Evolutionary conservation across 2,888 invertebrate genomes (phyloP).

Genomic region (Dorcus parallelipipedus): DNA sequence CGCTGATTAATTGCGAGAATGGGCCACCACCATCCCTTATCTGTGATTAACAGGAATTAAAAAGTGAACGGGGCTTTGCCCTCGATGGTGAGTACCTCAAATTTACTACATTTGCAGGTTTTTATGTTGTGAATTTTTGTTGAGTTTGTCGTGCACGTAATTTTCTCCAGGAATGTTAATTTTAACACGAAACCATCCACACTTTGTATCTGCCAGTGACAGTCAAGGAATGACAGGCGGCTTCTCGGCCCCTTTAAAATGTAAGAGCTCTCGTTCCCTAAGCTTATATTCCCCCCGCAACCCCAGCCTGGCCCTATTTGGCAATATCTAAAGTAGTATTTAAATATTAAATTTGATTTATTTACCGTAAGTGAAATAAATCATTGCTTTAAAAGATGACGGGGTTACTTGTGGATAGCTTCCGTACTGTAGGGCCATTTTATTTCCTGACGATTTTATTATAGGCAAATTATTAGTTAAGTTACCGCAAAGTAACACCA

Average conservation of each 20-base stretch:
- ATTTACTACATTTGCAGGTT: conserved; percentile 67
- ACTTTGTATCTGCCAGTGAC: conserved; percentile 68
- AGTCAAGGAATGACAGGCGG: conserved; percentile 67
- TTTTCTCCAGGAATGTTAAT: conserved; percentile 56
- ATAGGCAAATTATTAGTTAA: conserved; percentile 53
- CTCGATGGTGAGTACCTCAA: conserved; percentile 55
- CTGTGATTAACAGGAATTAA: neutral
- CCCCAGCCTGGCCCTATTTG: conserved; percentile 52
- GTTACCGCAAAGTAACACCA: conserved; percentile 66
- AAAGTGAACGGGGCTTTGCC: too few species aligned
- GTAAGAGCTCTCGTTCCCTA: conserved; percentile 16
- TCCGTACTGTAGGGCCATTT: conserved; percentile 52
- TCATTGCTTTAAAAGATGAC: conserved; percentile 58
- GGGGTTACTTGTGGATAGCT: conserved; percentile 34
- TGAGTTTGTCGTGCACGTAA: conserved; percentile 43
- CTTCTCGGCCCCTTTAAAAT: conserved; percentile 44
- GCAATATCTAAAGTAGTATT: conserved; percentile 11
- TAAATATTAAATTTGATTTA: neutral
- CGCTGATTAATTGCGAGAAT: conserved; percentile 62
- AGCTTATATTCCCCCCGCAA: conserved; percentile 60
- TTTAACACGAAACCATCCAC: conserved; percentile 59
- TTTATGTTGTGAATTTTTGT: conserved; percentile 44
- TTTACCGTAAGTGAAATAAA: conserved; percentile 59
- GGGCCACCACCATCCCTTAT: conserved; percentile 67
- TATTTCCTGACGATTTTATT: conserved; percentile 57